Percentiles rank a stretch among this genome's conserved stretches.
phyloP scores from a whole-genome alignment of 1,140 invertebrate species.

The Aricia agestis region DNA sequence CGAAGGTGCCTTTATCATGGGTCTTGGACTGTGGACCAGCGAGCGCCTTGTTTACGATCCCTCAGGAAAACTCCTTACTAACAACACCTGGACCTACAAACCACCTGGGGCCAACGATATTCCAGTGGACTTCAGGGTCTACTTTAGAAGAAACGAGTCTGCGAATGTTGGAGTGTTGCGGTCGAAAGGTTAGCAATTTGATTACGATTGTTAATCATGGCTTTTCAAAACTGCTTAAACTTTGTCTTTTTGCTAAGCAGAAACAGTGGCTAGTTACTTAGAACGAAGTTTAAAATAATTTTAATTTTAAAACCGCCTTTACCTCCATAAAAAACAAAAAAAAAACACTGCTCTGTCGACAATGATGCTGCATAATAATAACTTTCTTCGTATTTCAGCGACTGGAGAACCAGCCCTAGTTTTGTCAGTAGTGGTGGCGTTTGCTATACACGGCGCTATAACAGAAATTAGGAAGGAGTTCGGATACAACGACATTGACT shows the following conservation, averaged over 20 bases:
- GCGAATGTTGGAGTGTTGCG: constrained; percentile 82
- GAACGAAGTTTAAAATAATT: too few species aligned
- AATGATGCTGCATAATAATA: neutral
- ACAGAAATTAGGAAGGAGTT: constrained; percentile 78
- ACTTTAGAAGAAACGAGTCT: constrained; percentile 79
- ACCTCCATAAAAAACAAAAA: too few species aligned
- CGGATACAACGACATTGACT: constrained; percentile 57
- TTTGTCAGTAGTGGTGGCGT: constrained; percentile 79
- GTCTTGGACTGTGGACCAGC: constrained; percentile 82
- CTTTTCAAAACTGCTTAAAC: too few species aligned
- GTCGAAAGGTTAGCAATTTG: constrained; percentile 80
- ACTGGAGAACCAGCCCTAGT: constrained; percentile 87
- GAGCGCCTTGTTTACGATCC: constrained; percentile 80
- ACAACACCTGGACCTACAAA: constrained; percentile 86
- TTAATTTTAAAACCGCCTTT: too few species aligned
- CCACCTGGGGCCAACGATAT: constrained; percentile 84
- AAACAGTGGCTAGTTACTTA: too few species aligned
- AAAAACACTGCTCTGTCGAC: too few species aligned
- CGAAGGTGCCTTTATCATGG: constrained; percentile 88
- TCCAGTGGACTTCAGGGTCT: constrained; percentile 73
- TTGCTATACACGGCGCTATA: constrained; percentile 83
- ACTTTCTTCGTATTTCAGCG: constrained; percentile 65
- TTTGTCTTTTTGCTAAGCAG: too few species aligned
- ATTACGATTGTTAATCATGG: too few species aligned
- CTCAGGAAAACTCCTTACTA: constrained; percentile 78